phyloP scores from a whole-genome alignment of 2,888 invertebrate species.

The Parnassius glacialis region DNA sequence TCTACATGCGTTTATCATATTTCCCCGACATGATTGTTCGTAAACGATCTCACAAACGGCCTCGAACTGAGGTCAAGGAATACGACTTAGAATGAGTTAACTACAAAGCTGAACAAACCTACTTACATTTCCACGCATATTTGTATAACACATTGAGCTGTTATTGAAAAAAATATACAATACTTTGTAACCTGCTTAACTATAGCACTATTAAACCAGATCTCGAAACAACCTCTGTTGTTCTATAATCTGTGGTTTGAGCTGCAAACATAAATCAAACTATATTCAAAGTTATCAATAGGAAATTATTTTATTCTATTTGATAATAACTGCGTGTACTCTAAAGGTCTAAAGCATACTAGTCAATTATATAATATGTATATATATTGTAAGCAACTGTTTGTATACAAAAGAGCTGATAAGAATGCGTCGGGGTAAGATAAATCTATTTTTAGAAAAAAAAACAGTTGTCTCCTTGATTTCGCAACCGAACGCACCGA shows the following conservation, averaged over 20 bases:
- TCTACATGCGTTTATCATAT: slow-evolving; percentile 6
- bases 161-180: no score
- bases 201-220: no score
- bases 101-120: slow-evolving; percentile 1
- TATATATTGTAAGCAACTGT: neutral
- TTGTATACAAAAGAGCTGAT: slow-evolving; percentile 1
- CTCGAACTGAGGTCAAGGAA: slow-evolving; percentile 24
- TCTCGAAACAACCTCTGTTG: no score
- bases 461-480: neutral
- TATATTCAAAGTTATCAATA: no score
- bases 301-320: no score
- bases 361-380: no score
- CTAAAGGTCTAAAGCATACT: no score
- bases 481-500: neutral
- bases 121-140: neutral
- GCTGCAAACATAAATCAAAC: no score
- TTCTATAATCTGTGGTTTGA: no score
- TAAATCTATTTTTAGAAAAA: slow-evolving; percentile 9
- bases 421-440: neutral
- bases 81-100: slow-evolving; percentile 12
- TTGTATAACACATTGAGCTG: no score
- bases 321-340: no score
- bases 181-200: no score
- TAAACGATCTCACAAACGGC: slow-evolving; percentile 19
- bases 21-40: slow-evolving; percentile 13